Evolutionary conservation across 2,113 vertebrate genomes (phyloP).

Genomic region (Chionomys nivalis): DNA sequence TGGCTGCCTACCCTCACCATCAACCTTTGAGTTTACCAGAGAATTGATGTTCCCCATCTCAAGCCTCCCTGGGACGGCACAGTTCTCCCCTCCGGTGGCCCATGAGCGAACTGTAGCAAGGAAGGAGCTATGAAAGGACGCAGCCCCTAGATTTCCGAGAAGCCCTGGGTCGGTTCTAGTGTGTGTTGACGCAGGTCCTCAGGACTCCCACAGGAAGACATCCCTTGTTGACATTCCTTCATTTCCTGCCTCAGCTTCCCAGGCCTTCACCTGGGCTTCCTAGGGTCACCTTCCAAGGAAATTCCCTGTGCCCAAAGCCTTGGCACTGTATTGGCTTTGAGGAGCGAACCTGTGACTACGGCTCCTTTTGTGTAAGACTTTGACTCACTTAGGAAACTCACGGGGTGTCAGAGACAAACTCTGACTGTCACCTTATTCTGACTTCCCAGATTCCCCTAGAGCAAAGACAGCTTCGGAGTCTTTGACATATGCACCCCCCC

Average conservation of each 20-base stretch:
- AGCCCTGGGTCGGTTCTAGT: no score
- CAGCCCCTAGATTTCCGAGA: neutral
- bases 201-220: accelerated
- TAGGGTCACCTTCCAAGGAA: neutral
- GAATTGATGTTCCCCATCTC: neutral
- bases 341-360: neutral
- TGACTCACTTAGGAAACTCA: neutral
- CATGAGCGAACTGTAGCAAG: neutral
- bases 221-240: neutral
- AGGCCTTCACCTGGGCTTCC: neutral
- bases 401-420: neutral
- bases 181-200: neutral
- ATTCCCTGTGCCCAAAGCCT: neutral
- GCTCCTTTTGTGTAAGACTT: neutral
- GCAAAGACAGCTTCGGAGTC: neutral
- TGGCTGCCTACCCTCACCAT: accelerated
- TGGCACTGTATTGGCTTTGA: neutral
- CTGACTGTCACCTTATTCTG: neutral
- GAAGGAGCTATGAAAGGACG: accelerated
- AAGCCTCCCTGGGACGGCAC: no score
- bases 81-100: neutral
- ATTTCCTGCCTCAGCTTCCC: neutral
- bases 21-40: neutral
- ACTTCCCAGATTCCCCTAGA: neutral
- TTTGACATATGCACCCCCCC: no score